phyloP scores from a whole-genome alignment of 2,113 vertebrate species.

The Bambusicola thoracicus region DNA sequence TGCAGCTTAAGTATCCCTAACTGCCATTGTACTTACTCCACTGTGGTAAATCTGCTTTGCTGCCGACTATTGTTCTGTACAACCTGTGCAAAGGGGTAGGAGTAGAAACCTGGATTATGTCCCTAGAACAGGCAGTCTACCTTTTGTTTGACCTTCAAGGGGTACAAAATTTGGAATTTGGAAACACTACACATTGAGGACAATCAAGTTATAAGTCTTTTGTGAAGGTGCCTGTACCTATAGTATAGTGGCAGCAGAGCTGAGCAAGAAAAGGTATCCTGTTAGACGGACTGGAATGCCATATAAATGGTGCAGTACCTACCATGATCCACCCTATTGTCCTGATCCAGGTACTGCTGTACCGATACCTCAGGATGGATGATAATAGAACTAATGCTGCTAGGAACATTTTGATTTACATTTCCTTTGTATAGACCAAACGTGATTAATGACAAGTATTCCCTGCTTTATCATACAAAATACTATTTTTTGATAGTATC shows the following conservation, averaged over 20 bases:
- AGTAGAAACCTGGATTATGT: background rate
- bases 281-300: background rate
- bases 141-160: accelerated
- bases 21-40: background rate
- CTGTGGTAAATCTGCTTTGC: background rate
- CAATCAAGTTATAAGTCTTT: background rate
- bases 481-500: accelerated
- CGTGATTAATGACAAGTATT: too few species aligned
- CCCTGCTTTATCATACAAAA: background rate
- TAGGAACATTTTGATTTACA: background rate
- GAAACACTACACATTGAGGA: accelerated
- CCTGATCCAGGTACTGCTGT: accelerated
- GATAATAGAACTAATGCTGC: background rate
- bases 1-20: accelerated
- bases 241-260: background rate
- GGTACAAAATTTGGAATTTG: accelerated
- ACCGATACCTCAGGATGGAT: background rate
- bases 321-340: background rate
- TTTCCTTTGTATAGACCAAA: background rate
- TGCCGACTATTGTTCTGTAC: background rate
- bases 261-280: background rate
- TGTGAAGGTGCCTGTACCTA: background rate
- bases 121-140: accelerated
- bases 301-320: background rate
- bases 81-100: background rate